These are phyloP conservation scores for Sepiola atlantica DNA, from an alignment of 2,888 invertebrate genomes.

Conservation along the genomic window DNA sequence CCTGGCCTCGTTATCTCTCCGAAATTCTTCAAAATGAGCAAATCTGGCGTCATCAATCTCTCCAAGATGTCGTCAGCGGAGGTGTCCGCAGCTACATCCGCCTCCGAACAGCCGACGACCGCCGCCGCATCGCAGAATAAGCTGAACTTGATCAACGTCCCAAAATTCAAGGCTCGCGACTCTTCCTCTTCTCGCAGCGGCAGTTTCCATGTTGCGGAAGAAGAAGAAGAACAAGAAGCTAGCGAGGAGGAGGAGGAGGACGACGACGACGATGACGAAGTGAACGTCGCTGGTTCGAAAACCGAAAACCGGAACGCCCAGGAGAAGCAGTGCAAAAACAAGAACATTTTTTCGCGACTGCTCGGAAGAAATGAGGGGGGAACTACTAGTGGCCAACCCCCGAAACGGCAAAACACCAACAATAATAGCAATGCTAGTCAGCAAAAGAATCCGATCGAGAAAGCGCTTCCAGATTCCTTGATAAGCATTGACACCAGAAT, in stretches of 20 bases:
- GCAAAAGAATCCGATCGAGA: background rate
- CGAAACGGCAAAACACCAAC: no score
- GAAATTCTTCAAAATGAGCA: conserved; percentile 40
- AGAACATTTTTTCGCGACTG: background rate
- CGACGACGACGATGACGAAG: background rate
- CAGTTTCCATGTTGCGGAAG: background rate
- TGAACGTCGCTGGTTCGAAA: background rate
- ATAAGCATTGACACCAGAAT: conserved; percentile 24
- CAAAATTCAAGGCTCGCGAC: conserved; percentile 33
- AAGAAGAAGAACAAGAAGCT: background rate
- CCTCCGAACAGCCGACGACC: background rate
- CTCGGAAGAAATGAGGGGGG: background rate
- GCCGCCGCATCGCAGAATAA: background rate
- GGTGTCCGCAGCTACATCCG: background rate
- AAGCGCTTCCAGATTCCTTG: background rate
- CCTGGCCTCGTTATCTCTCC: conserved; percentile 32
- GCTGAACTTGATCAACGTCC: conserved; percentile 2
- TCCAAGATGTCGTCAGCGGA: background rate
- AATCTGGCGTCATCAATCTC: conserved; percentile 32
- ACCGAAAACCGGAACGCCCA: background rate
- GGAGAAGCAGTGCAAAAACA: background rate
- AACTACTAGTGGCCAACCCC: background rate
- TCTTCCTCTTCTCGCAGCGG: background rate
- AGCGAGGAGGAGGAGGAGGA: background rate
- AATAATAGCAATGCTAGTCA: background rate